Evolutionary conservation across 2,797 vertebrate genomes (phyloP).

Genomic region (Coregonus sp.): DNA sequence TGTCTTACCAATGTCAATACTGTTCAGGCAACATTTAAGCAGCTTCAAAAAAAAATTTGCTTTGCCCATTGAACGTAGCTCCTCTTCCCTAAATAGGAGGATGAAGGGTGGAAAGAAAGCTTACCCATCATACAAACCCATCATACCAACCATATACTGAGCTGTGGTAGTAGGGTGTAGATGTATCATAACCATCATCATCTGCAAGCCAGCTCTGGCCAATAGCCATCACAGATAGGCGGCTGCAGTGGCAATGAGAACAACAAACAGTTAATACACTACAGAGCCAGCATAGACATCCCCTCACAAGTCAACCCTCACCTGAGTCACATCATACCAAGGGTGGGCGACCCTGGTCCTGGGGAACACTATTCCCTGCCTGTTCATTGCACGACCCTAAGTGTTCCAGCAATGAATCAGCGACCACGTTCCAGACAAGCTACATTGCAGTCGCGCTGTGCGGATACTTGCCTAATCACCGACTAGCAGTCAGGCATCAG

Average conservation of each 20-base stretch:
- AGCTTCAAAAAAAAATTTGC: constrained; percentile 19
- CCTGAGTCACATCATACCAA: constrained; percentile 52
- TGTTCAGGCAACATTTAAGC: constrained; percentile 32
- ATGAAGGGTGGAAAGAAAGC: constrained; percentile 92
- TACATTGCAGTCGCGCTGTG: background rate
- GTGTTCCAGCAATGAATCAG: background rate
- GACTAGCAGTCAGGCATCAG: too few relatives aligned
- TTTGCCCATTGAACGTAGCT: constrained; percentile 73
- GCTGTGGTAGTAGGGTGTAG: constrained; percentile 98
- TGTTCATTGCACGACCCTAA: background rate
- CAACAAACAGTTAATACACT: constrained; percentile 96
- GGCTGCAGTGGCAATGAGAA: constrained; percentile 99
- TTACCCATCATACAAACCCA: constrained; percentile 99
- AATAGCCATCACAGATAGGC: constrained; percentile 99
- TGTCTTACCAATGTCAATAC: constrained; percentile 15
- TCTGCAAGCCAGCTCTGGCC: constrained; percentile 99
- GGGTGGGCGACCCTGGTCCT: constrained; percentile 74
- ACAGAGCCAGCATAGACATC: constrained; percentile 63
- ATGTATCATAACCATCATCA: constrained; percentile 96
- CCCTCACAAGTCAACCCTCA: constrained; percentile 71
- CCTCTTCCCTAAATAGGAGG: constrained; percentile 75
- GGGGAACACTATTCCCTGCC: constrained; percentile 42
- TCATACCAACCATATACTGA: constrained; percentile 99
- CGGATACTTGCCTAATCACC: background rate
- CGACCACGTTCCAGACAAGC: background rate